Conservation (phyloP, 1,140 invertebrate genomes). For the Trigoniulus corallinus region DNA sequence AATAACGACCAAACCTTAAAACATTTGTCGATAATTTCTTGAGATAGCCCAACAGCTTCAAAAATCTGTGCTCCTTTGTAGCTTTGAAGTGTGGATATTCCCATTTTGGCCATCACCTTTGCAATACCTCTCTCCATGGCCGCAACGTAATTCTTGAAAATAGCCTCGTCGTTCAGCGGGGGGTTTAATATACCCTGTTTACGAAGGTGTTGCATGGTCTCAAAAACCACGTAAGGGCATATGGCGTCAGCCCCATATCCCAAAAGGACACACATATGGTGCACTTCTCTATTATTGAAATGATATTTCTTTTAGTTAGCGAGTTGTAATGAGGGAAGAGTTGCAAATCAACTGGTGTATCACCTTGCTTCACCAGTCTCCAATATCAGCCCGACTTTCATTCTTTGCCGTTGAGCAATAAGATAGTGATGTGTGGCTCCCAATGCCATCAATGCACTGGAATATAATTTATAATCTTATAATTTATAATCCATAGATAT, state of each 20-base stretch:
- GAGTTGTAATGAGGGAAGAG: too few species aligned
- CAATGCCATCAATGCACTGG: constrained; percentile 68
- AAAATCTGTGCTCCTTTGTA: constrained; percentile 99
- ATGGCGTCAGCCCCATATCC: constrained; percentile 96
- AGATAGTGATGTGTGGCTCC: constrained; percentile 90
- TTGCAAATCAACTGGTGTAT: not conserved
- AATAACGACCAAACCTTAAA: too few species aligned
- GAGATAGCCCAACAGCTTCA: constrained; percentile 85
- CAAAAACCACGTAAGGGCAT: constrained; percentile 92
- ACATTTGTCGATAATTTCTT: constrained; percentile 87
- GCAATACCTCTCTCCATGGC: constrained; percentile 63
- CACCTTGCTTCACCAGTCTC: constrained; percentile 86
- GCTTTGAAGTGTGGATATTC: constrained; percentile 96
- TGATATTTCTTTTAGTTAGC: not conserved
- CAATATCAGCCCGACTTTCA: constrained; percentile 86
- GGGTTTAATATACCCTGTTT: constrained; percentile 62
- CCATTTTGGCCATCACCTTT: constrained; percentile 99
- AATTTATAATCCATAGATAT: not conserved
- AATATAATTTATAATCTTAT: constrained; percentile 11
- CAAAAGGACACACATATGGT: constrained; percentile 88
- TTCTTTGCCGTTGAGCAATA: constrained; percentile 83
- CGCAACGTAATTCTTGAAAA: constrained; percentile 58
- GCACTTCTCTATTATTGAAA: constrained; percentile 63
- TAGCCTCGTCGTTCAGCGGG: constrained; percentile 58
- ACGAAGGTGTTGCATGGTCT: constrained; percentile 63